Evolutionary conservation across 2,797 vertebrate genomes (phyloP), one percentile per base, ranked within the genome.

Genomic region (Hylomyscus alleni): DNA sequence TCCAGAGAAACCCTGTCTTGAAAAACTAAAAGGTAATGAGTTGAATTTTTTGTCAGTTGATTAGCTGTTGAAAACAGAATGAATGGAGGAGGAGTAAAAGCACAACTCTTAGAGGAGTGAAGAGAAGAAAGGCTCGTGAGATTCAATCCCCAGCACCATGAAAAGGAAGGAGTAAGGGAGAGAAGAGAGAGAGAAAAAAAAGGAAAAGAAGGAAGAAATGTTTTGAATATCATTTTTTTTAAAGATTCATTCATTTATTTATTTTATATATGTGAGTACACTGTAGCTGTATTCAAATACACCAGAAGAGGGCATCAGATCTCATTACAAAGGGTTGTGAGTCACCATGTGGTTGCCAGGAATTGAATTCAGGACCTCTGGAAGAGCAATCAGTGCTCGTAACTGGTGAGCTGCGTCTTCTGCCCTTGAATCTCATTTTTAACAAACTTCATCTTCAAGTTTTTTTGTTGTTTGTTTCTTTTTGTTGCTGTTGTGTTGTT

Each of bases 381-480:
- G 65, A 67, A 34, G 65, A 67, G 13, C 14, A 34, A 31, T 67
- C 31, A 17, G 15, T 67, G 14, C 65, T 65, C 62, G 31, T 65
- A 65, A 65, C 29, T 26, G 2, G 26, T 65, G 12, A 65, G 62
- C 62, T 29, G 22, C 15, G 29, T 67, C 65, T 67, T 13, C 24
- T 24, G 58, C 22, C 58, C 62, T 85, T 29, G 22, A 90, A 60
- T 95, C 22, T 8, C 44, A 26, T 56, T 90, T 90, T 78, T 31
- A 93, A 19, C 76, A 93, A 50, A 87, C 26, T 76, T 95, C 29
- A n/a, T 93, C 15, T 40, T 58, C 14, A 58, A 37, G 67, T n/a
- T 15, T 81, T 81, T 80, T 56, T 26, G 34, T 56, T 81, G 29
- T 67, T 82, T 37, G 77, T 56, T 65, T 65, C 62, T 65, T 62